Base-by-base conservation (phyloP, 2,113 vertebrate species). In the Fulica atra region DNA sequence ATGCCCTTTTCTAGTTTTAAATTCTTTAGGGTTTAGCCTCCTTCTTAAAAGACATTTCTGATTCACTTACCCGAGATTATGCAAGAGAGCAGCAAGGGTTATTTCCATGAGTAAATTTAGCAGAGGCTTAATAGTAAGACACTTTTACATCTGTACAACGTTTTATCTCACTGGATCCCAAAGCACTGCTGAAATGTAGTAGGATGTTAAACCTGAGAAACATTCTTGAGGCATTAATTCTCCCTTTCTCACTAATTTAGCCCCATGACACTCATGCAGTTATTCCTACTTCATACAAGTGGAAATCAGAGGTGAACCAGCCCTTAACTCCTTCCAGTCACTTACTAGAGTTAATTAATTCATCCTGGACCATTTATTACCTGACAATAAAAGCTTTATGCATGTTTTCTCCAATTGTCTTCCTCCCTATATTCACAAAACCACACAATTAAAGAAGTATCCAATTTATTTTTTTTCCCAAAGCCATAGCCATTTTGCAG, bases 81-180 rank as follows among this genome's bases (percentile, higher is more conserved):
- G 88, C 64, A 95, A 94, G 93, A 81, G 60, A 86, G 72, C 73
- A 94, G 72, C 44, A 84, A 84, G 88, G 83, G 92, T 95, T 92
- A 86, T 83, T 92, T 93, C 65, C 48, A 57, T 96, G 90, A 91
- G 94, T 95, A 95, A 96, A 94, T 94, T 91, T 94, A 94, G 57
- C 65, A 92, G 77, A 71, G 38, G 46, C 31, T 69, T 91, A 89
- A 38, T 85, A 93, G 44, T 68, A 91, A 66, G 14, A 36, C 56
- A 64, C 50, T 66, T 86, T 81, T 89, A 86, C 64, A 86, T 90
- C 80, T 78, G 35, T 70, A n/a, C 60, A 38, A 65, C 13, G 7
- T 86, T 90, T 90, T 82, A 60, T 74, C 76, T 92, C 68, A 77
- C 46, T 81, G 44, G 56, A 93, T 95, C 71, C 59, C 53, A 92